Base-by-base conservation (phyloP, 1,140 invertebrate species). In the Micrasema minimum region DNA sequence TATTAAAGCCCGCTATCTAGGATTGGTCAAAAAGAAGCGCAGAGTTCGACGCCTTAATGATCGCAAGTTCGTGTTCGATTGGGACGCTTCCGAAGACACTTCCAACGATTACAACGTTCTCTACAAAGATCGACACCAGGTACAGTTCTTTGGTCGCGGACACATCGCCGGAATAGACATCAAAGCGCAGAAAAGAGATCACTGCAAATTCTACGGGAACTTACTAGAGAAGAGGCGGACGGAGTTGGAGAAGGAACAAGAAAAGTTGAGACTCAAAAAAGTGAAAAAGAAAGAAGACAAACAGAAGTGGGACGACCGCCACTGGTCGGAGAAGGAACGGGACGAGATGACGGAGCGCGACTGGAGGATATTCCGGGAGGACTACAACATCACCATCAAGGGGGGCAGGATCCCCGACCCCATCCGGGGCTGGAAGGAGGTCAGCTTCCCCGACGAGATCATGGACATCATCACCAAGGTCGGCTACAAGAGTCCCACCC, bases 301-400 rank as follows among this genome's bases (percentile, higher is more conserved):
- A 84, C 96, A 99, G 79, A 94, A 96, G 79, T 99, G 95, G 94
- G 98, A 99, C 85, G 97, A 99, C 80, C 88, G 98, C 22, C 98
- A 99, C 83, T 99, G 98, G 98, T 94, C 92, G 14, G 96, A 99
- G 77, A 99, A 99, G 83, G 89, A 90, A 10, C 79, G 92, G 0
- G 89, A 92, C 57, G 96, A 99, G 84, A 99, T 99, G 98, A 97
- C 94, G 9, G 97, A 99, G 80, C 88, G 98, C 79, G 98, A 99
- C 86, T 99, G 98, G 98, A 89, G 98, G 80, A 99, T 99, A 77
- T 99, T 99, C 79, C 90, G 97, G 72, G 98, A 99, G 85, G 98
- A 99, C 85, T 99, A 98, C 79, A 99, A 98, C 79, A 99, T 99
- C 50, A 94, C 96, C 3, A 97, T 99, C 51, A 99, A 99, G 82